Evolutionary conservation across 2,113 vertebrate genomes (phyloP), one percentile per base, ranked within the genome.

Genomic region (Myrmophylax atrothorax): DNA sequence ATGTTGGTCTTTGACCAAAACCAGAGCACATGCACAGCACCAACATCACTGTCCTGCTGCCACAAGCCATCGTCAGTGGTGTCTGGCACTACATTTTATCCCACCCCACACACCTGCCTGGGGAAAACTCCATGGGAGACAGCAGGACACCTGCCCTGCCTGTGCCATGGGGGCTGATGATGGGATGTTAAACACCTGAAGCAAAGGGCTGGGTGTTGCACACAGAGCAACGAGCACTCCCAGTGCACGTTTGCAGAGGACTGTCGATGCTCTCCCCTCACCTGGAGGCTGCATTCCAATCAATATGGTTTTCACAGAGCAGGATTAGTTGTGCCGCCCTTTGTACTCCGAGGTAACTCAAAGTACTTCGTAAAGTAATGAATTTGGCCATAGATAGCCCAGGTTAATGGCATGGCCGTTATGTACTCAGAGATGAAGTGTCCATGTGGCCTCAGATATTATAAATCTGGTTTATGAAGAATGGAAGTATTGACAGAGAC

Each of bases 391-490:
- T 53, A 94, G 91, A 87, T 28, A 91, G 87, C 87, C 38, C 62
- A 84, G 95, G 93, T 94, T 95, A 96, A 96, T 91, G 81, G 53
- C 0, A 4, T 7, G 8, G 86, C 49, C 12, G 14, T 95, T 79
- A 47, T 33, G 55, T 58, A 4, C 82, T 80, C 2, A 0, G 70
- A 64, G 77, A 83, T 82, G 88, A 85, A 96, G n/a, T 70, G 50
- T 95, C 63, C 67, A 53, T 12, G 78, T 3, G 3, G 84, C 50
- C 93, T 69, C 6, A 10, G 87, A 38, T 76, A 85, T 38, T 69
- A 52, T 88, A 94, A 93, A 95, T 94, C 84, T 96, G 78, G 23
- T 94, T 96, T 87, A 87, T 85, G 73, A 87, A 84, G 78, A 76
- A 55, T 80, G 89, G 78, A 77, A 80, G 55, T 93, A 96, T 94